Conservation (phyloP, 2,113 vertebrate genomes). For the Bungarus multicinctus region DNA sequence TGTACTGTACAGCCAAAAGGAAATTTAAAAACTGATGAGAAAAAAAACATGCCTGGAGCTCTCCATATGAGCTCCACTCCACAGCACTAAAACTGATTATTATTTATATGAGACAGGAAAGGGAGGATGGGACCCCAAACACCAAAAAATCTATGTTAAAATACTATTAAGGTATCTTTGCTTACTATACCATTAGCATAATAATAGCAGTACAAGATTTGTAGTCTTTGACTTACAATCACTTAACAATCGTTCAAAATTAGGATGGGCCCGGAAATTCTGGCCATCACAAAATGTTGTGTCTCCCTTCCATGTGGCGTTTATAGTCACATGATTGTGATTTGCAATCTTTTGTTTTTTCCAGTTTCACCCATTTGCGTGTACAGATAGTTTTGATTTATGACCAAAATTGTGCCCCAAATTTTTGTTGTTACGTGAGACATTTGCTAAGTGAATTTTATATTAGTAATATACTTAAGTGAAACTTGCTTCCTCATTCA, state of each 20-base stretch:
- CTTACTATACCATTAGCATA: background rate
- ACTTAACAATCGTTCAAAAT: background rate
- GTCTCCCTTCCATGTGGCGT: background rate
- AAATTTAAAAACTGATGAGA: slow-evolving; percentile 4
- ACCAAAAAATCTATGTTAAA: slow-evolving; percentile 1
- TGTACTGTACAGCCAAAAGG: background rate
- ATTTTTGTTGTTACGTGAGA: background rate
- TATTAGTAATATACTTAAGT: background rate
- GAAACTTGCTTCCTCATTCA: background rate
- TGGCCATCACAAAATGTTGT: background rate
- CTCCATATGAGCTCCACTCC: background rate
- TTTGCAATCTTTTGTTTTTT: background rate
- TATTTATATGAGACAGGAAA: background rate
- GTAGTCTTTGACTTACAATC: background rate
- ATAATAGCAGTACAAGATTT: background rate
- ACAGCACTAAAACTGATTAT: background rate
- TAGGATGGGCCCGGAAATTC: background rate
- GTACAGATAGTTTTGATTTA: background rate
- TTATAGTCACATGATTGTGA: background rate
- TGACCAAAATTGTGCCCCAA: background rate
- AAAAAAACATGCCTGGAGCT: background rate
- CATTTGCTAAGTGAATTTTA: background rate
- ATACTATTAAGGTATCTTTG: background rate
- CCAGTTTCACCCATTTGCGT: background rate
- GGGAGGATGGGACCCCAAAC: background rate